Base-by-base conservation (phyloP, 2,113 vertebrate species). In the Callorhinus ursinus region DNA sequence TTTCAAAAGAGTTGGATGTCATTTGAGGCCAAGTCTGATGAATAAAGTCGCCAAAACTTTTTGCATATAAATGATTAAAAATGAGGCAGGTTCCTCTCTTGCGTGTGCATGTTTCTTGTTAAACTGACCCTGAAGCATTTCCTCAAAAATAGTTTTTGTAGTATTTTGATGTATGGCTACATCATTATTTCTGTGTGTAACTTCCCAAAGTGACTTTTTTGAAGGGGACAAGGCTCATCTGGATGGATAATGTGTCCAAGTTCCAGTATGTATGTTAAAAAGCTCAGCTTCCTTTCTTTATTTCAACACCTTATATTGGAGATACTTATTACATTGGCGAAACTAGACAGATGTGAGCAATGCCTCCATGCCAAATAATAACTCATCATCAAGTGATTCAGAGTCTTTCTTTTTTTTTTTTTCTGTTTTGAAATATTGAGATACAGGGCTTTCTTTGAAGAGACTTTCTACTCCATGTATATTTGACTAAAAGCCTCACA, bases 401-500 rank as follows among this genome's bases (percentile, higher is more conserved):
- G 61, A 86, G 24, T 2, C 63, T 69, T 69, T 57, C n/a, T 10
- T 61, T 59, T 74, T 65, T 79, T 31, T 76, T 31, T 79, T 31
- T 76, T 31, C 42, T 10, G 21, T 53, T 88, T 83, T n/a, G 31
- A 97, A 72, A 69, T 88, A 46, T 1, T 72, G 71, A 82, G 19
- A 55, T 81, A 33, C 1, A 72, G 69, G 19, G 2, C 12, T 96
- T 55, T 69, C 33, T 93, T 83, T 80, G 21, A 93, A 93, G 53
- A 97, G 67, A 95, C 22, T n/a, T 74, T 72, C 1, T 15, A 31
- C 18, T 85, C 6, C 24, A 74, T 10, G 81, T 49, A 21, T 67
- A 81, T 97, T 97, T 39, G 26, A 39, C 71, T 87, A 65, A 81
- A 86, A 72, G 0, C 93, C 65, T 98, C 33, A 98, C 51, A 65